These are phyloP conservation scores for Tipula confusa DNA, from an alignment of 2,888 invertebrate species.

Conservation along the genomic window DNA sequence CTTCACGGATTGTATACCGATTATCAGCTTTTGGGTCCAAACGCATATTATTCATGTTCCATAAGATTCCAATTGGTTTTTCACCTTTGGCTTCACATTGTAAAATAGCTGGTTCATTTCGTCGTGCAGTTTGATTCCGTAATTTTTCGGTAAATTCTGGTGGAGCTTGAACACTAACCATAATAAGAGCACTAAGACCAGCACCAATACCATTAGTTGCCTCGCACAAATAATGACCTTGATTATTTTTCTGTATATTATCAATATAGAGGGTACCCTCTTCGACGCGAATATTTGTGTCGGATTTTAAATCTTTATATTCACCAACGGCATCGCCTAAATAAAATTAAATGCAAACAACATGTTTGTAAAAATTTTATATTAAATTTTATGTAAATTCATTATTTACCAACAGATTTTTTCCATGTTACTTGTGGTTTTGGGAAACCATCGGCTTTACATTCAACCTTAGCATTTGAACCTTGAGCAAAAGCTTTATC, in stretches of 20 bases:
- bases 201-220: slow-evolving; percentile 95
- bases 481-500: slow-evolving; percentile 94
- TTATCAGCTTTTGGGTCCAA: slow-evolving; percentile 85
- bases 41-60: slow-evolving; percentile 93
- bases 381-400: slow-evolving; percentile 20
- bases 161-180: slow-evolving; percentile 90
- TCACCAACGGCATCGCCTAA: slow-evolving; percentile 85
- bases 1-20: slow-evolving; percentile 79
- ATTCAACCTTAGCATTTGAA: slow-evolving; percentile 89
- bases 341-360: slow-evolving; percentile 34
- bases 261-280: slow-evolving; percentile 88
- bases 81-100: slow-evolving; percentile 92
- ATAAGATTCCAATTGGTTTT: slow-evolving; percentile 89
- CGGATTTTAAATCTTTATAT: slow-evolving; percentile 87
- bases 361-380: neutral
- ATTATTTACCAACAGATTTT: slow-evolving; percentile 78
- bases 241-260: slow-evolving; percentile 88
- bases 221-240: slow-evolving; percentile 93
- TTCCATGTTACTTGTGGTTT: slow-evolving; percentile 94
- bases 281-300: slow-evolving; percentile 86
- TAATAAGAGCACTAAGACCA: slow-evolving; percentile 88
- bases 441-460: slow-evolving; percentile 94
- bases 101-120: slow-evolving; percentile 84
- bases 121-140: slow-evolving; percentile 84
- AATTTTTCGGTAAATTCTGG: slow-evolving; percentile 91